Percentiles rank a stretch among this genome's conserved stretches.
Conservation (phyloP, 2,113 vertebrate species). For the Callocephalon fimbriatum region DNA sequence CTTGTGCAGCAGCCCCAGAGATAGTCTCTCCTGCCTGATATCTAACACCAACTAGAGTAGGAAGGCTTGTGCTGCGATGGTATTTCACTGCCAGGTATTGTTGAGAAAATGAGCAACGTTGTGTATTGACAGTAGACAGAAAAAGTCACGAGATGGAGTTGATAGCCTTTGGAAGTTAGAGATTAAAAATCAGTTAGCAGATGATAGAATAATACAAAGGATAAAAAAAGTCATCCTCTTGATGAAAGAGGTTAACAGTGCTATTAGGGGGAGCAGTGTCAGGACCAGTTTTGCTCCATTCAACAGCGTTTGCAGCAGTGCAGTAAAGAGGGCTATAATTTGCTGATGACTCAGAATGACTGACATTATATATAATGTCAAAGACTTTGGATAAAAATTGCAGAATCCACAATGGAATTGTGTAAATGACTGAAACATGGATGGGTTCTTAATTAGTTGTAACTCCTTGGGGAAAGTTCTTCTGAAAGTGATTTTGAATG, state of each 20-base stretch:
- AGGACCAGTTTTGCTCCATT: neutral
- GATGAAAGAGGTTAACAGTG: neutral
- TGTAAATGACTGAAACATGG: neutral
- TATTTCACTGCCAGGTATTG: neutral
- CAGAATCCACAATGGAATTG: constrained; percentile 16
- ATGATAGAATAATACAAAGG: neutral
- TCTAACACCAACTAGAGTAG: neutral
- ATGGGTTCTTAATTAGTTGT: constrained; percentile 31
- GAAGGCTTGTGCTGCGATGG: neutral
- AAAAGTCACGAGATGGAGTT: neutral
- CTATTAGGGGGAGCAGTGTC: neutral
- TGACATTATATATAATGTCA: constrained; percentile 3
- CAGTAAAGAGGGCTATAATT: neutral
- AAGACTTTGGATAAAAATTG: constrained; percentile 12
- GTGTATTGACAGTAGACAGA: neutral
- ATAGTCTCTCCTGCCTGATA: neutral
- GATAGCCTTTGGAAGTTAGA: neutral
- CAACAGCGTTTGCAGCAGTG: neutral
- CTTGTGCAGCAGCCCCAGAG: neutral
- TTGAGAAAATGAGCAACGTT: neutral
- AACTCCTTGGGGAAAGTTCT: neutral
- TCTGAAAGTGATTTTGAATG: neutral
- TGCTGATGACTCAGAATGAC: constrained; percentile 14
- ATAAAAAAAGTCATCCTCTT: neutral
- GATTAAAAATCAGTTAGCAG: constrained; percentile 13